Conservation (phyloP, 2,113 vertebrate genomes). For the Trochalopteron elliotii region DNA sequence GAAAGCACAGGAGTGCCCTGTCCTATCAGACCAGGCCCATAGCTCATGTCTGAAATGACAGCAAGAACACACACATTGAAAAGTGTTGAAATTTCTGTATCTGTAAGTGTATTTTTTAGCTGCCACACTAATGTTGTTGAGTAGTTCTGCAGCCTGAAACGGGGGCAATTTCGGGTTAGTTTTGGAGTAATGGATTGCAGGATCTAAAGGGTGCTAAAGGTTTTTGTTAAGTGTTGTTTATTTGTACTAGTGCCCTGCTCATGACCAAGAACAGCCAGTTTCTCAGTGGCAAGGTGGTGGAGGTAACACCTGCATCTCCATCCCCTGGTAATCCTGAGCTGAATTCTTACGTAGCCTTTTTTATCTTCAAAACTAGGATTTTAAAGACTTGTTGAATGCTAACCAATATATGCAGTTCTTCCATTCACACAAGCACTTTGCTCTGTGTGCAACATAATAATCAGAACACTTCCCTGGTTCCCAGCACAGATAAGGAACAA, state of each 20-base stretch:
- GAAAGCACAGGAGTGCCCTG: neutral
- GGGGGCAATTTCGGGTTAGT: constrained; percentile 8
- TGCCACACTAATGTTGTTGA: constrained; percentile 53
- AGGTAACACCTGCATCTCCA: constrained; percentile 7
- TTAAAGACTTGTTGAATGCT: constrained; percentile 66
- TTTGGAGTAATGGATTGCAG: constrained; percentile 20
- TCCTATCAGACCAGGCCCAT: neutral
- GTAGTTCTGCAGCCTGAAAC: constrained; percentile 49
- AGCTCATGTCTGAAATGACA: constrained; percentile 21
- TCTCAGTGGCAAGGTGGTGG: constrained; percentile 35
- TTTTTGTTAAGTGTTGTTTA: neutral
- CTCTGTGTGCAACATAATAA: constrained; percentile 31
- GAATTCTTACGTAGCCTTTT: constrained; percentile 64
- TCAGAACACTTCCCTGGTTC: constrained; percentile 53
- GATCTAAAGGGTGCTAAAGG: constrained; percentile 51
- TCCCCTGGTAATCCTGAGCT: constrained; percentile 18
- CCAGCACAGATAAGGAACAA: constrained; percentile 45
- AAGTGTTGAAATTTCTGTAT: constrained; percentile 37
- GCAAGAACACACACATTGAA: constrained; percentile 11
- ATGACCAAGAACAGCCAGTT: constrained; percentile 1
- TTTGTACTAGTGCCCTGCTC: constrained; percentile 7
- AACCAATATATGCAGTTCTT: constrained; percentile 77
- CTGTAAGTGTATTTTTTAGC: constrained; percentile 50
- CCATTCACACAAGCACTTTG: constrained; percentile 59
- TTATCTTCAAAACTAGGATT: constrained; percentile 55